Evolutionary conservation across 2,888 invertebrate species (phyloP).

Genomic region (Scaptomyza flava): DNA sequence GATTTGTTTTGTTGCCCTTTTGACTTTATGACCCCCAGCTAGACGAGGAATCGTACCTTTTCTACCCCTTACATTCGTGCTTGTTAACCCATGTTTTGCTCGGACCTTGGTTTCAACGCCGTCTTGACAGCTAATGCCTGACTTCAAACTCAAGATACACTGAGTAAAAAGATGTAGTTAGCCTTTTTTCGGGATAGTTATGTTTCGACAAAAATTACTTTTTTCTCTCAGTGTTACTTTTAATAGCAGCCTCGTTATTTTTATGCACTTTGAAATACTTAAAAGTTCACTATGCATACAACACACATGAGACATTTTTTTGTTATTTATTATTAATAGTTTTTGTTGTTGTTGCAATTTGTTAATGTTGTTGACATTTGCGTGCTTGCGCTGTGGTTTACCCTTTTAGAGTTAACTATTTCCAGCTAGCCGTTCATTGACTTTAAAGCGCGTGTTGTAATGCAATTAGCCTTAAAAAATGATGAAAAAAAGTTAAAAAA

Average conservation of each 20-base stretch:
- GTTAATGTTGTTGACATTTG: constrained; percentile 62
- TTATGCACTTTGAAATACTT: neutral
- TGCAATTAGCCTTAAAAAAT: constrained; percentile 70
- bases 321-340: constrained; percentile 57
- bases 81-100: neutral
- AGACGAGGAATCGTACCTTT: neutral
- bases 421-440: constrained; percentile 65
- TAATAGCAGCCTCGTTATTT: too few species aligned
- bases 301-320: constrained; percentile 63
- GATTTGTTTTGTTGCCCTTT: constrained; percentile 68
- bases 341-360: constrained; percentile 43
- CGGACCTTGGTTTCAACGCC: constrained; percentile 26
- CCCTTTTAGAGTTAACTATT: constrained; percentile 21
- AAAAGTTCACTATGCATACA: constrained; percentile 18
- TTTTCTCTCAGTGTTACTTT: too few species aligned
- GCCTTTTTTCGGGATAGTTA: too few species aligned
- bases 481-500: constrained; percentile 28
- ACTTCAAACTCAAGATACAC: constrained; percentile 25
- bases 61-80: neutral
- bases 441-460: constrained; percentile 75
- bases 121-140: constrained; percentile 28
- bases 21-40: constrained; percentile 18
- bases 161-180: constrained; percentile 3
- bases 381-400: constrained; percentile 42
- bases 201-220: too few species aligned